These are phyloP conservation scores for Chymomyza procnemis DNA, from an alignment of 2,888 invertebrate species.

Conservation along the genomic window DNA sequence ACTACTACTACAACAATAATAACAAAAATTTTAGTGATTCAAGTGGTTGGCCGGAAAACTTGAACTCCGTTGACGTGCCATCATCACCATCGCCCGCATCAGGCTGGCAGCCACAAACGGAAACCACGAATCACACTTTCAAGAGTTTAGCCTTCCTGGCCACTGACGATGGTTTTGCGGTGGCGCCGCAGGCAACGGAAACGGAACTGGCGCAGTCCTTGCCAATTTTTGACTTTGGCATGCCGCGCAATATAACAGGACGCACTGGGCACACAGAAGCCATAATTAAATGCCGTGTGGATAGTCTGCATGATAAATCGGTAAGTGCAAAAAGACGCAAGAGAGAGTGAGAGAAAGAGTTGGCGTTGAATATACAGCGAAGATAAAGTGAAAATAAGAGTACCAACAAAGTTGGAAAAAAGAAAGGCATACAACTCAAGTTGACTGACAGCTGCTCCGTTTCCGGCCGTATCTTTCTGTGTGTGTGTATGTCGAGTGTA, in stretches of 20 bases:
- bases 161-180: constrained; percentile 40
- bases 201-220: constrained; percentile 42
- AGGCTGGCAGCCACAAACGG: constrained; percentile 45
- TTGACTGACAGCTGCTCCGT: background rate
- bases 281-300: constrained; percentile 91
- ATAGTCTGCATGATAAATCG: constrained; percentile 92
- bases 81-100: constrained; percentile 12
- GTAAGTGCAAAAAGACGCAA: constrained; percentile 78
- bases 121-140: constrained; percentile 69
- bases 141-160: constrained; percentile 70
- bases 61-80: constrained; percentile 29
- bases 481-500: constrained; percentile 16
- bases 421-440: background rate
- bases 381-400: background rate
- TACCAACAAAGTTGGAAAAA: background rate
- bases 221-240: constrained; percentile 89
- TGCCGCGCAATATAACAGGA: constrained; percentile 90
- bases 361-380: no score
- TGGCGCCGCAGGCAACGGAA: constrained; percentile 30
- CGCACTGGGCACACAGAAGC: constrained; percentile 90
- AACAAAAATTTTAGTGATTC: constrained; percentile 7
- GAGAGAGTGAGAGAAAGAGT: background rate
- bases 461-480: background rate
- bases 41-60: constrained; percentile 31
- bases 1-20: constrained; percentile 11